Evolutionary conservation across 2,797 vertebrate genomes (phyloP).

Genomic region (Esox masquinongy): DNA sequence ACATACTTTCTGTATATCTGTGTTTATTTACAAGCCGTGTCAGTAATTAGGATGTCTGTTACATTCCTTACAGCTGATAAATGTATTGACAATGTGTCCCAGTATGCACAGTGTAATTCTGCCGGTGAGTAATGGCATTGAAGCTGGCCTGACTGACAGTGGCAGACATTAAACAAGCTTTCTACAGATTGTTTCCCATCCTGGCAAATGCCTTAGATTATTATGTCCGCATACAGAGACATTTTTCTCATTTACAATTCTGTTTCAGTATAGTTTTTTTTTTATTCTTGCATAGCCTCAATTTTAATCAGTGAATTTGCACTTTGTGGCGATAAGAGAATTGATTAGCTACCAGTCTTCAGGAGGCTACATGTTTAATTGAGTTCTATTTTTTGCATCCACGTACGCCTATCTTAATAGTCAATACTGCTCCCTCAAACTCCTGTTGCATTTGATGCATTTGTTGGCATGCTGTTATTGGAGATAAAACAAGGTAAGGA

Average conservation of each 20-base stretch:
- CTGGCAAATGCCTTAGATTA: slow-evolving; percentile 52
- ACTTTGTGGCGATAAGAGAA: slow-evolving; percentile 76
- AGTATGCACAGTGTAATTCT: slow-evolving; percentile 18
- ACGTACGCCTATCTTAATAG: slow-evolving; percentile 53
- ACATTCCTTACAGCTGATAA: slow-evolving; percentile 24
- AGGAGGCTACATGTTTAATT: slow-evolving; percentile 68
- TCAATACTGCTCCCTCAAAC: slow-evolving; percentile 64
- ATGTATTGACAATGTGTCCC: slow-evolving; percentile 25
- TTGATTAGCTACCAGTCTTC: slow-evolving; percentile 72
- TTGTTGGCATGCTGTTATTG: slow-evolving; percentile 63
- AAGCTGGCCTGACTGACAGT: slow-evolving; percentile 32
- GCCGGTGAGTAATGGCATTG: slow-evolving; percentile 32
- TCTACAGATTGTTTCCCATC: slow-evolving; percentile 46
- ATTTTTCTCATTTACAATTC: slow-evolving; percentile 54
- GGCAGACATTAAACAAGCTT: slow-evolving; percentile 29
- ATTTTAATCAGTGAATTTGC: slow-evolving; percentile 77
- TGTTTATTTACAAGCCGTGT: slow-evolving; percentile 7
- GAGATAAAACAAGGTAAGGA: slow-evolving; percentile 80
- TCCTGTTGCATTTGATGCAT: slow-evolving; percentile 70
- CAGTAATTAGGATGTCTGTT: slow-evolving; percentile 28
- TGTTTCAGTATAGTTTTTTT: slow-evolving; percentile 44
- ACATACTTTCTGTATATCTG: background rate
- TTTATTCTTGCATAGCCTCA: slow-evolving; percentile 47
- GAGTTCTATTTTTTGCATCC: slow-evolving; percentile 47
- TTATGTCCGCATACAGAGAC: slow-evolving; percentile 29